These are phyloP conservation scores for Scomber colias DNA, from an alignment of 2,113 vertebrate species.

Conservation along the genomic window DNA sequence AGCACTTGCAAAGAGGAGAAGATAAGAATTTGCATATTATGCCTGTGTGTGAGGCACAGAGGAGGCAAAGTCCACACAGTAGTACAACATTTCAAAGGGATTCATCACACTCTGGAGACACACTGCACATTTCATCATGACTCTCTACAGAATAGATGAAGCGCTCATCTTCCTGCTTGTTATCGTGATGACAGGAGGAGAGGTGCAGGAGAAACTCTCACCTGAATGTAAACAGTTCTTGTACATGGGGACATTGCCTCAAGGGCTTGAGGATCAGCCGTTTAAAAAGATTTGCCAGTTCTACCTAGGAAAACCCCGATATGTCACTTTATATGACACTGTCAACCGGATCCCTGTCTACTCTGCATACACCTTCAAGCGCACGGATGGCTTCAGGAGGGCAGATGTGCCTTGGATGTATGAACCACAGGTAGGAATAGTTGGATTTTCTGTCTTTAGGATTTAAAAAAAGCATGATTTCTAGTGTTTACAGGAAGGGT, in stretches of 20 bases:
- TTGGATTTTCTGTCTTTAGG: not conserved
- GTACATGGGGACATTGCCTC: constrained; percentile 72
- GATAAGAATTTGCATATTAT: constrained; percentile 73
- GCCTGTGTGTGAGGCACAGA: constrained; percentile 13
- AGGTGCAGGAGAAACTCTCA: constrained; percentile 64
- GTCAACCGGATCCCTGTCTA: constrained; percentile 71
- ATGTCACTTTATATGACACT: constrained; percentile 73
- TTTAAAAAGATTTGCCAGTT: constrained; percentile 75
- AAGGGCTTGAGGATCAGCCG: constrained; percentile 50
- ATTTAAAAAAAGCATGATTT: not conserved
- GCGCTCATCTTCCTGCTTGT: constrained; percentile 43
- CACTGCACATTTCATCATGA: constrained; percentile 42
- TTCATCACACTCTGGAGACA: constrained; percentile 23
- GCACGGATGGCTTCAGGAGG: constrained; percentile 71
- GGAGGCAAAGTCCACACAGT: constrained; percentile 12
- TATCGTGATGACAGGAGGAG: constrained; percentile 47
- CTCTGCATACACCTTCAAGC: constrained; percentile 78
- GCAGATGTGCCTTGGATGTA: constrained; percentile 78
- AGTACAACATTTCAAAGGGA: constrained; percentile 23
- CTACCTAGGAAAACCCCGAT: constrained; percentile 63
- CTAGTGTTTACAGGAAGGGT: not conserved
- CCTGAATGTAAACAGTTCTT: constrained; percentile 71
- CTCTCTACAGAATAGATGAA: constrained; percentile 1
- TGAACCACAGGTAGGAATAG: constrained; percentile 73
- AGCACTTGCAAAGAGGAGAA: constrained; percentile 1